Base-by-base conservation (phyloP, 2,113 vertebrate genomes). In the Clupea harengus region DNA sequence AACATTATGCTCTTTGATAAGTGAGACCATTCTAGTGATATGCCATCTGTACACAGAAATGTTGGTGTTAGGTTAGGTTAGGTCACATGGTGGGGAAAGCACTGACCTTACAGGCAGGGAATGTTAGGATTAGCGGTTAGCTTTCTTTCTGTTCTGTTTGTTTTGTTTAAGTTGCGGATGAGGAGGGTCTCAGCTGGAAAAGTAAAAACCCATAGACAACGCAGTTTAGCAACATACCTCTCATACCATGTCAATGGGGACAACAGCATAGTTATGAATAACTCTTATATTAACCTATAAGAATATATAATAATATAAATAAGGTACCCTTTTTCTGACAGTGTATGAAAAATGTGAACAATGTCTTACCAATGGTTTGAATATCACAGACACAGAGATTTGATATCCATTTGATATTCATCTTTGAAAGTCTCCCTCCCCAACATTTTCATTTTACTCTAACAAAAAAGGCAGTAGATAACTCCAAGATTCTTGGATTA, bases 401-500 rank as follows among this genome's bases (percentile, higher is more conserved):
- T 75, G 67, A 75, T 39, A 75, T 75, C 39, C 39, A 39, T 39
- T 39, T 39, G 39, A 39, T 39, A 39, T 39, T 25, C 13, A 75
- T 75, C 67, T 75, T 32, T 75, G 67, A 39, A 75, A 32, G 67
- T 75, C 67, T 32, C 28, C 67, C 67, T 75, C 67, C 67, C 67
- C 67, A 75, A 75, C 25, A 75, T 75, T 57, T 57, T 20, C 20
- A 57, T 57, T 75, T 75, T 75, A 75, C 11, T 75, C 39, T 32
- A 39, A 32, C 25, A 75, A 75, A 75, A 75, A 32, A 75, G 11
- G 5, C 4, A 39, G 39, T 11, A 75, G 25, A 75, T 32, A 75
- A 75, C 67, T 32, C 67, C 67, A 4, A 32, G 25, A 32, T 75
- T 75, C 25, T 75, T 39, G 67, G 28, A 28, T 75, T 75, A 32